Conservation (phyloP, 2,797 vertebrate species). For the Gallirallus australis region DNA sequence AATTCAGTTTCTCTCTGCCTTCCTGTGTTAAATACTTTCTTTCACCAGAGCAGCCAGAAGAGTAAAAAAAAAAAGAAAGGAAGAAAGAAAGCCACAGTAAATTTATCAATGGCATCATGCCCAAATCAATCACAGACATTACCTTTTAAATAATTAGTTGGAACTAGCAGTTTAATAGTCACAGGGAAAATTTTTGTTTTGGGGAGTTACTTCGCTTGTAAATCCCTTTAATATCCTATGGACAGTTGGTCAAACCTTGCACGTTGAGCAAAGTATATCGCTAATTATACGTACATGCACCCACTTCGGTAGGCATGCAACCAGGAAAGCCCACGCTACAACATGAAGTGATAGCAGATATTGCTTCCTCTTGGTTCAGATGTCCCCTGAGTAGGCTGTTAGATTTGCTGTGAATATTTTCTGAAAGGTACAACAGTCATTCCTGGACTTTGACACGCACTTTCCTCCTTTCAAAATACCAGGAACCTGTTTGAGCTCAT, state of each 20-base stretch:
- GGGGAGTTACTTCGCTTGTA: conserved; percentile 41
- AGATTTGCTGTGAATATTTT: not conserved
- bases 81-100: conserved; percentile 67
- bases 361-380: not conserved
- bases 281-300: not conserved
- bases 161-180: conserved; percentile 39
- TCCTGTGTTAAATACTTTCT: conserved; percentile 55
- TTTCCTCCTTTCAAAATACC: not conserved
- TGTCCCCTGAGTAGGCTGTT: not conserved
- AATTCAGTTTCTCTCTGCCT: conserved; percentile 61
- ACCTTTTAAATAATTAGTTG: conserved; percentile 64
- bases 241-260: not conserved
- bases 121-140: conserved; percentile 68
- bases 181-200: conserved; percentile 45
- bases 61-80: conserved; percentile 12
- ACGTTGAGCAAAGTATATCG: not conserved
- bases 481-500: conserved; percentile 11
- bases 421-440: not conserved
- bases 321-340: not conserved
- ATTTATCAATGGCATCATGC: conserved; percentile 60
- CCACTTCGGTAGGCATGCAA: not conserved
- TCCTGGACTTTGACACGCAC: not conserved
- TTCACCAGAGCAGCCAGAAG: conserved; percentile 35
- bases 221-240: not conserved
- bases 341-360: not conserved